Conservation (phyloP, 2,113 vertebrate species). For the Colaptes auratus region DNA sequence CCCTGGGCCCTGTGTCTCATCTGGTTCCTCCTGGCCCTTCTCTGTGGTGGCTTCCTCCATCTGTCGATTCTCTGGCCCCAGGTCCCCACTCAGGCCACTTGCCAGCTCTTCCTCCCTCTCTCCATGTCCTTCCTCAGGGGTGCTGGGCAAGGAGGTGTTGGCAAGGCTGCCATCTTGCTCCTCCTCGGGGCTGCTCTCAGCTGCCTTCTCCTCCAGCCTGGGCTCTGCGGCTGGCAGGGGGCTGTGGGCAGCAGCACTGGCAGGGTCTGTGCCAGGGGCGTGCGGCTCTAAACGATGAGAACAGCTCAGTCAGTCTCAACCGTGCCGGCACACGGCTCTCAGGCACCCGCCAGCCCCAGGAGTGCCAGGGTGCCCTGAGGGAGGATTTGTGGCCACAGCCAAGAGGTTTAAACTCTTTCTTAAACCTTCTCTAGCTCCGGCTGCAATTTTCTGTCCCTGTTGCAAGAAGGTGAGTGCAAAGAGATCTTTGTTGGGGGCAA, state of each 20-base stretch:
- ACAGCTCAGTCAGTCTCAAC: slow-evolving; percentile 80
- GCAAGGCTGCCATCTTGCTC: not conserved
- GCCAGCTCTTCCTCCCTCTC: not conserved
- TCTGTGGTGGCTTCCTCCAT: not conserved
- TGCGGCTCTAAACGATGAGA: slow-evolving; percentile 82
- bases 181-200: not conserved
- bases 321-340: fast-evolving
- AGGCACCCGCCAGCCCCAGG: fast-evolving
- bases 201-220: slow-evolving; percentile 67
- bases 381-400: not conserved
- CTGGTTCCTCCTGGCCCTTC: not conserved
- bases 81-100: not conserved
- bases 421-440: slow-evolving; percentile 11
- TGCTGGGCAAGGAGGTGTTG: fast-evolving
- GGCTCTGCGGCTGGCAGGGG: slow-evolving; percentile 61
- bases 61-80: not conserved
- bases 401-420: slow-evolving; percentile 5
- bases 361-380: not conserved
- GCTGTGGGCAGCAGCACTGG: slow-evolving; percentile 59
- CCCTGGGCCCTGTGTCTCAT: not conserved
- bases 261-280: slow-evolving; percentile 69
- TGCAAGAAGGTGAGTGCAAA: slow-evolving; percentile 43
- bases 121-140: not conserved
- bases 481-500: not conserved
- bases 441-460: slow-evolving; percentile 9